Percentiles rank a stretch among this genome's conserved stretches.
Conservation (phyloP, 2,888 invertebrate genomes). For the Tiliacea aurago region DNA sequence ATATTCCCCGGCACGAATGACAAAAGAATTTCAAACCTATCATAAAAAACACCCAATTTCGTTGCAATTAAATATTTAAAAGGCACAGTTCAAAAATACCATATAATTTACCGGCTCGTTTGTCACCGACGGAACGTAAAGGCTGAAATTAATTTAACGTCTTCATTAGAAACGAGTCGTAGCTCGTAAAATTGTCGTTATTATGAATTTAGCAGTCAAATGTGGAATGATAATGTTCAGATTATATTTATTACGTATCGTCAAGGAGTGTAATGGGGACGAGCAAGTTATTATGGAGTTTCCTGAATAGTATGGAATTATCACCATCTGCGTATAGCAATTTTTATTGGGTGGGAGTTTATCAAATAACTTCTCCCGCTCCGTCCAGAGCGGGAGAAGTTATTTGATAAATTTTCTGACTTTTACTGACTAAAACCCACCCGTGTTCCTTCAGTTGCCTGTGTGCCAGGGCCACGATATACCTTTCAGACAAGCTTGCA, state of each 20-base stretch:
- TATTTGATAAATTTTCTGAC: no score
- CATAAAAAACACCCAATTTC: constrained; percentile 4
- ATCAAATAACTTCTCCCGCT: no score
- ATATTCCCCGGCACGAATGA: not conserved
- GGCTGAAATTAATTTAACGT: constrained; percentile 72
- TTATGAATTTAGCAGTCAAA: constrained; percentile 51
- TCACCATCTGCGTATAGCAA: not conserved
- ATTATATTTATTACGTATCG: constrained; percentile 40
- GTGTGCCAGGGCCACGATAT: no score
- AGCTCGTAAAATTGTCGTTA: constrained; percentile 67
- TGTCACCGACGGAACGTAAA: constrained; percentile 67
- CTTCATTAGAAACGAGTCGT: constrained; percentile 67
- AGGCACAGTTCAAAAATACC: constrained; percentile 32
- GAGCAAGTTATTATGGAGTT: constrained; percentile 4
- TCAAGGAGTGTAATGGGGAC: constrained; percentile 20
- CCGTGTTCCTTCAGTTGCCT: no score
- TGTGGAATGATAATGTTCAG: constrained; percentile 27
- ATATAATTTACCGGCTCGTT: constrained; percentile 41
- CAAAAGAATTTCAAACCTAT: not conserved
- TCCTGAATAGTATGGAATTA: not conserved
- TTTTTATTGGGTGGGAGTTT: no score
- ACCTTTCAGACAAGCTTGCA: no score
- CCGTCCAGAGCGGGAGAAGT: no score
- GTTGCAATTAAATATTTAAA: constrained; percentile 29
- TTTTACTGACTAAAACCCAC: no score